phyloP scores from a whole-genome alignment of 2,888 invertebrate genomes.

The Drepana falcataria region DNA sequence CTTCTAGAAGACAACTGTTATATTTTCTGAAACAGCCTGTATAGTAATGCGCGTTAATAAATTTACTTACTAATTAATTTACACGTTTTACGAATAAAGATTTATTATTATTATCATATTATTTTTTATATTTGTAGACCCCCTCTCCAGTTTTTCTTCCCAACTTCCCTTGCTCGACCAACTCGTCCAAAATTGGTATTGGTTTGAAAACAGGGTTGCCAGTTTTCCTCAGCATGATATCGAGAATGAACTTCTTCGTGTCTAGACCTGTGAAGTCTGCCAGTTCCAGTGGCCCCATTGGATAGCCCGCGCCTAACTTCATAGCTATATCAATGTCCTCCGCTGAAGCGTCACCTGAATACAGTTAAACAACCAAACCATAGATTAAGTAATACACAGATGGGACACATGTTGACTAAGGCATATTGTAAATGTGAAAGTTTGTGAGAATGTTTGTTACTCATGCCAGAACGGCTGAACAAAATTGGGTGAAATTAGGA shows the following conservation, averaged over 20 bases:
- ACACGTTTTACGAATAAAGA: too few relatives aligned
- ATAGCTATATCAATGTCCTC: constrained; percentile 92
- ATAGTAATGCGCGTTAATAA: too few relatives aligned
- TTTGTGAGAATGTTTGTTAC: too few relatives aligned
- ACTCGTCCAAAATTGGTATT: constrained; percentile 54
- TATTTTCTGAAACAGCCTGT: too few relatives aligned
- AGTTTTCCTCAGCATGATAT: constrained; percentile 83
- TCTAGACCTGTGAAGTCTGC: constrained; percentile 91
- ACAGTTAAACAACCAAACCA: constrained; percentile 8
- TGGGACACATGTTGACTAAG: too few relatives aligned
- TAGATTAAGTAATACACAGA: constrained; percentile 39
- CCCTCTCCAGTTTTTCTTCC: constrained; percentile 90
- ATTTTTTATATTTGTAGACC: constrained; percentile 81
- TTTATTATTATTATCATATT: constrained; percentile 4
- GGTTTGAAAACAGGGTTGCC: constrained; percentile 47
- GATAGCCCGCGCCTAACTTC: constrained; percentile 93
- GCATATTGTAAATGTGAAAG: too few relatives aligned
- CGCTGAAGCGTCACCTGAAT: constrained; percentile 82
- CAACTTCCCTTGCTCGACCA: constrained; percentile 86
- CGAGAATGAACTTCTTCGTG: constrained; percentile 78
- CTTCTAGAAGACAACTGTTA: too few relatives aligned
- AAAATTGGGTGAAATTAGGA: too few relatives aligned
- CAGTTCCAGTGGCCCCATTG: constrained; percentile 94
- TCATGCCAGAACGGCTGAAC: too few relatives aligned
- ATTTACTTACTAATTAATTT: too few relatives aligned